phyloP scores from a whole-genome alignment of 2,797 vertebrate species.

The Knipowitschia caucasica region DNA sequence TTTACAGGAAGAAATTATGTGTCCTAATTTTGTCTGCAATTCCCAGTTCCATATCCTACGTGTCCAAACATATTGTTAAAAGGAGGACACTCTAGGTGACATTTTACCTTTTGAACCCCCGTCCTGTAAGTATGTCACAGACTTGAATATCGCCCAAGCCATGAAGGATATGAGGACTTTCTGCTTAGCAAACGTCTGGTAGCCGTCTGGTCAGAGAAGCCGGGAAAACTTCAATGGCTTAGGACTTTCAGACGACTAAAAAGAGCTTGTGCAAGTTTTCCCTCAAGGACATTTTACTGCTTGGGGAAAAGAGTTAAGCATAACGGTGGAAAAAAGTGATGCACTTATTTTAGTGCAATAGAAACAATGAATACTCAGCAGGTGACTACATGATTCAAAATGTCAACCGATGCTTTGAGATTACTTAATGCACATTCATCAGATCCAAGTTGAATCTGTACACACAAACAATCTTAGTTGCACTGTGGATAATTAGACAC shows the following conservation, averaged over 20 bases:
- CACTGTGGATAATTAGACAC: not conserved
- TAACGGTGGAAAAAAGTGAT: not conserved
- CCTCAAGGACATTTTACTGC: not conserved
- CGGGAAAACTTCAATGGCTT: slow-evolving; percentile 28
- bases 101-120: slow-evolving; percentile 61
- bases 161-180: slow-evolving; percentile 52
- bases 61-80: slow-evolving; percentile 19
- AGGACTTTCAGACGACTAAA: not conserved
- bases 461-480: not conserved
- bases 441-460: not conserved
- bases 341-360: not conserved
- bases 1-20: no score
- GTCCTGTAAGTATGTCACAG: slow-evolving; percentile 46
- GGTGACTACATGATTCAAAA: not conserved
- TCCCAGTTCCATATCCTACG: slow-evolving; percentile 19
- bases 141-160: slow-evolving; percentile 39
- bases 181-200: slow-evolving; percentile 42
- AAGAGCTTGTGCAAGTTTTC: not conserved
- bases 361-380: not conserved
- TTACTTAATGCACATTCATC: not conserved
- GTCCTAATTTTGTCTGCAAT: slow-evolving; percentile 21
- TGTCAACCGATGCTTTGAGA: not conserved
- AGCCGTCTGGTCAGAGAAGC: slow-evolving; percentile 31
- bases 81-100: slow-evolving; percentile 30
- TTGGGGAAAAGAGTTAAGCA: not conserved